phyloP scores from a whole-genome alignment of 2,888 invertebrate species.

The Macrosiphum euphorbiae region DNA sequence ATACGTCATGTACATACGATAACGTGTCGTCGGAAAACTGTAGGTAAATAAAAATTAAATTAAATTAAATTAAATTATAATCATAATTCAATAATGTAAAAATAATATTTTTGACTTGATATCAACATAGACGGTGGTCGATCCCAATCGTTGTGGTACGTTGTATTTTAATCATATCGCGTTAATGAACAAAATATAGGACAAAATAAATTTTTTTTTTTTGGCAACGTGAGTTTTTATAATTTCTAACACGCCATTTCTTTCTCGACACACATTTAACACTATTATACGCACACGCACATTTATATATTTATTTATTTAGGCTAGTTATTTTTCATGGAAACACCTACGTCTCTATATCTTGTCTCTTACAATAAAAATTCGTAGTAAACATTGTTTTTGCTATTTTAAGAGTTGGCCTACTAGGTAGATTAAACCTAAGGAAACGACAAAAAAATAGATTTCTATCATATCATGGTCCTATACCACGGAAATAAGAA shows the following conservation, averaged over 20 bases:
- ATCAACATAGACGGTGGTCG: background rate
- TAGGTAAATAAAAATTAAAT: background rate
- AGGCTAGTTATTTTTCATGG: constrained; percentile 12
- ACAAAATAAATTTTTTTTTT: background rate
- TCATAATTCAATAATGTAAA: background rate
- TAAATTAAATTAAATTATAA: background rate
- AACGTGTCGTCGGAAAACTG: background rate
- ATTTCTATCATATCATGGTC: background rate
- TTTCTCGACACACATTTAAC: background rate
- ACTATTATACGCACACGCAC: background rate
- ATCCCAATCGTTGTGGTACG: background rate
- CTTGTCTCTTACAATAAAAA: background rate
- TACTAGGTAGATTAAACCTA: background rate
- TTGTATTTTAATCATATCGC: background rate
- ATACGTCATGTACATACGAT: background rate
- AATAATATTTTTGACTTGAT: background rate
- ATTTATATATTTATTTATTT: constrained; percentile 7
- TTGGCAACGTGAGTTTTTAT: constrained; percentile 21
- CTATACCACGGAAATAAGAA: background rate
- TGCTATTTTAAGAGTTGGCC: constrained; percentile 49
- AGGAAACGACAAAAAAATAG: background rate
- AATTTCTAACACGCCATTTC: constrained; percentile 32
- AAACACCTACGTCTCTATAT: constrained; percentile 39
- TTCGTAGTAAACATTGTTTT: constrained; percentile 16
- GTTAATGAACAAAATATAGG: background rate